Evolutionary conservation across 1,140 invertebrate species (phyloP).

Genomic region (Pseudachorutes palmiensis): DNA sequence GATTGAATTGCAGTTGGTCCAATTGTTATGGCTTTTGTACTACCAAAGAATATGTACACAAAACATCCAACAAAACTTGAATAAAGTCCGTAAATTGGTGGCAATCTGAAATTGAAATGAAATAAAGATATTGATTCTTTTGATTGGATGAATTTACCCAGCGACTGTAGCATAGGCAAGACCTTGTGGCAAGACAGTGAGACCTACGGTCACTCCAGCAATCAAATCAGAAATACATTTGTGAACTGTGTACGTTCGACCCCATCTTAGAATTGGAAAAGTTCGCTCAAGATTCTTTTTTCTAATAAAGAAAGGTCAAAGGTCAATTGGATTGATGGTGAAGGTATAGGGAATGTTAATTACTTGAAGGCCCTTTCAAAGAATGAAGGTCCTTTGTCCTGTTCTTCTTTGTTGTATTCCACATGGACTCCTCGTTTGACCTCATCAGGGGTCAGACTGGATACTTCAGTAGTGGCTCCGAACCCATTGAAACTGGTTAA

Average conservation of each 20-base stretch:
- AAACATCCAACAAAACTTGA: conserved; percentile 79
- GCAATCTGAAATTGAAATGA: conserved; percentile 7
- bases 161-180: conserved; percentile 77
- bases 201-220: conserved; percentile 73
- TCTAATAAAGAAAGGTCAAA: conserved; percentile 17
- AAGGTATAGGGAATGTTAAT: conserved; percentile 2
- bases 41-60: conserved; percentile 69
- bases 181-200: conserved; percentile 81
- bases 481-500: neutral
- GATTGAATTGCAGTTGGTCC: conserved; percentile 61
- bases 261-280: conserved; percentile 62
- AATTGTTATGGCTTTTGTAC: conserved; percentile 49
- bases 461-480: neutral
- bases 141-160: conserved; percentile 42
- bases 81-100: conserved; percentile 61
- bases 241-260: conserved; percentile 60
- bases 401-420: neutral
- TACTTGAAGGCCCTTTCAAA: neutral
- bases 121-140: neutral
- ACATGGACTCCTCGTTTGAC: neutral
- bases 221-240: conserved; percentile 65
- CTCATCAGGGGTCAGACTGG: neutral
- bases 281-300: conserved; percentile 27
- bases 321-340: neutral
- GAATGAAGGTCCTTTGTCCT: neutral